These are phyloP conservation scores for Sitobion miscanthi DNA, from an alignment of 1,140 invertebrate genomes.

Conservation along the genomic window DNA sequence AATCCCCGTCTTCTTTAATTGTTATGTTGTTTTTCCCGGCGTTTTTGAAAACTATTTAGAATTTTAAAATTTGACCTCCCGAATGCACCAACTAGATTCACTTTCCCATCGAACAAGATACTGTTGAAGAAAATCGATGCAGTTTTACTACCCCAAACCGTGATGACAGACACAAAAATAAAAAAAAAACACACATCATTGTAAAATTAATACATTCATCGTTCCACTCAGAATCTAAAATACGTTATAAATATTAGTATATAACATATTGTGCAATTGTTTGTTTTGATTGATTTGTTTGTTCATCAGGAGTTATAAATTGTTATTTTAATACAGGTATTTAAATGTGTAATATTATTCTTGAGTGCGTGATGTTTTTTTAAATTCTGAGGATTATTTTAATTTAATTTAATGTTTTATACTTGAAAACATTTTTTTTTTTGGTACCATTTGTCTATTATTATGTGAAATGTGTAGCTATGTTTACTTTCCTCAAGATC, in stretches of 20 bases:
- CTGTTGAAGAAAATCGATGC: too few species aligned
- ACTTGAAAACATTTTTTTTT: neutral
- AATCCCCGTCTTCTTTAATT: too few species aligned
- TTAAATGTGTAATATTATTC: neutral
- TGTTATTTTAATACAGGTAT: neutral
- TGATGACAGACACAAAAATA: too few species aligned
- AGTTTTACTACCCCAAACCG: too few species aligned
- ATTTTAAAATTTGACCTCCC: too few species aligned
- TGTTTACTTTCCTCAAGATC: neutral
- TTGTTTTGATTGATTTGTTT: slow-evolving; percentile 7
- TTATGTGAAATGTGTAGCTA: neutral
- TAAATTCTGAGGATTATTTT: neutral
- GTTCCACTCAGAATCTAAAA: neutral
- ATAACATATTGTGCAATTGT: neutral
- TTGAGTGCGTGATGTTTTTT: neutral
- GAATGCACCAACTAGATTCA: too few species aligned
- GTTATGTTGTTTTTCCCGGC: too few species aligned
- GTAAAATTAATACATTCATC: too few species aligned
- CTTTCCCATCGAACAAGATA: too few species aligned
- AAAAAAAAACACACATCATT: too few species aligned
- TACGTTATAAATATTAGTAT: slow-evolving; percentile 1
- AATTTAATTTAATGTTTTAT: neutral
- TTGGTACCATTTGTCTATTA: neutral
- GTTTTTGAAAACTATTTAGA: too few species aligned
- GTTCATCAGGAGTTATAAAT: neutral